phyloP scores from a whole-genome alignment of 2,797 vertebrate genomes.

The Pteropus rufus region DNA sequence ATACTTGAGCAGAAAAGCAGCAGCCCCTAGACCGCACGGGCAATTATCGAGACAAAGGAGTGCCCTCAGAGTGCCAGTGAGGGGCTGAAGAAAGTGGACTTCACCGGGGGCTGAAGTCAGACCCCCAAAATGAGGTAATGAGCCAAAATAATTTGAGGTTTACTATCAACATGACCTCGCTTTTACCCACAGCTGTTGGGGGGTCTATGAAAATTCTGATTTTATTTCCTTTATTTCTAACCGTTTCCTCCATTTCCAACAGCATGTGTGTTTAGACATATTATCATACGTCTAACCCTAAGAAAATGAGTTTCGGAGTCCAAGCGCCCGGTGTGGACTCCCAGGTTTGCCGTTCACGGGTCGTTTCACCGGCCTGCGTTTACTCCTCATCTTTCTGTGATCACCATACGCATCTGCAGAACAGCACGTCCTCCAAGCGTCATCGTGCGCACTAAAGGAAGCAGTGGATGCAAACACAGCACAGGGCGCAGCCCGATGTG shows the following conservation, averaged over 20 bases:
- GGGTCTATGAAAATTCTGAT: neutral
- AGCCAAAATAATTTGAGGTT: neutral
- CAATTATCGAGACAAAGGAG: neutral
- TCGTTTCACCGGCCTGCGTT: neutral
- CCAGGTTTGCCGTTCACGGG: neutral
- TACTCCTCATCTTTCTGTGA: neutral
- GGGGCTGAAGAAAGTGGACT: neutral
- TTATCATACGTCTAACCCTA: neutral
- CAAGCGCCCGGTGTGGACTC: neutral
- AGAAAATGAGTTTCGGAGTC: neutral
- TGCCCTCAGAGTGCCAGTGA: neutral
- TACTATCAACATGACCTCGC: neutral
- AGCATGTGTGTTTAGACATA: neutral
- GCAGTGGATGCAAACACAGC: neutral
- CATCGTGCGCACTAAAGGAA: neutral
- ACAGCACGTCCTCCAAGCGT: neutral
- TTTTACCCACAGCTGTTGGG: neutral
- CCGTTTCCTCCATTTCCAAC: neutral
- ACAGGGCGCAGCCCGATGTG: neutral
- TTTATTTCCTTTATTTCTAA: neutral
- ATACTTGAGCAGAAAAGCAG: neutral
- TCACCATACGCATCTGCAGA: neutral
- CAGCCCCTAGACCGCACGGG: neutral
- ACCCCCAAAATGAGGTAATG: neutral
- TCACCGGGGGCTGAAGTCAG: neutral